These are phyloP conservation scores for Ochotona princeps DNA, from an alignment of 2,113 vertebrate genomes.

Conservation along the genomic window DNA sequence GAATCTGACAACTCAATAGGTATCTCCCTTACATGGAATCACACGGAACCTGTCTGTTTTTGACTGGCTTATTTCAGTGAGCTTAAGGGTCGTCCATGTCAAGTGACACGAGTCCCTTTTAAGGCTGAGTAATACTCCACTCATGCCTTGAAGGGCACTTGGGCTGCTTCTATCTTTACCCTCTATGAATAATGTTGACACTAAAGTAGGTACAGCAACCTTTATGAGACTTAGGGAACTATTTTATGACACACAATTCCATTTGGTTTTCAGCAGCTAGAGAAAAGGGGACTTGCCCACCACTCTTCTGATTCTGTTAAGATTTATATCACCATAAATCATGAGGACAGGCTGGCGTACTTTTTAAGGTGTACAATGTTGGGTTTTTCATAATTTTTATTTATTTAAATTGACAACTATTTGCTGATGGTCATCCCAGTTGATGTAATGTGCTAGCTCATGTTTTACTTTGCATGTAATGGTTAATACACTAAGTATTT, in stretches of 20 bases:
- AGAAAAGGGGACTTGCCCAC: background rate
- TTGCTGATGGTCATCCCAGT: background rate
- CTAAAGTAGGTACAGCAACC: background rate
- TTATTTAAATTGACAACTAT: background rate
- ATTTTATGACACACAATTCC: background rate
- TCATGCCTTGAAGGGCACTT: background rate
- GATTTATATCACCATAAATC: background rate
- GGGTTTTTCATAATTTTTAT: background rate
- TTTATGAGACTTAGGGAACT: background rate
- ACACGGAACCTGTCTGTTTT: background rate
- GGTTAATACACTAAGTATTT: background rate
- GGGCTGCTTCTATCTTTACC: too few relatives aligned
- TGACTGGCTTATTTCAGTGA: background rate
- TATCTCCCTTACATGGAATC: background rate
- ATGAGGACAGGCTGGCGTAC: background rate
- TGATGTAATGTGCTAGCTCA: background rate
- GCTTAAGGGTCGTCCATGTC: background rate
- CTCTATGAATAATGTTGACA: background rate
- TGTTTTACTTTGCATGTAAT: background rate
- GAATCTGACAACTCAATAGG: background rate
- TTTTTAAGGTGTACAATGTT: background rate
- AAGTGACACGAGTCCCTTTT: background rate
- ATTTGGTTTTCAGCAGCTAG: background rate
- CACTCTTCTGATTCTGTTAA: background rate
- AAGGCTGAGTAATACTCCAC: background rate